Percentiles rank a stretch among this genome's conserved stretches.
Evolutionary conservation across 2,797 vertebrate genomes (phyloP).

Genomic region (Antrozous pallidus): DNA sequence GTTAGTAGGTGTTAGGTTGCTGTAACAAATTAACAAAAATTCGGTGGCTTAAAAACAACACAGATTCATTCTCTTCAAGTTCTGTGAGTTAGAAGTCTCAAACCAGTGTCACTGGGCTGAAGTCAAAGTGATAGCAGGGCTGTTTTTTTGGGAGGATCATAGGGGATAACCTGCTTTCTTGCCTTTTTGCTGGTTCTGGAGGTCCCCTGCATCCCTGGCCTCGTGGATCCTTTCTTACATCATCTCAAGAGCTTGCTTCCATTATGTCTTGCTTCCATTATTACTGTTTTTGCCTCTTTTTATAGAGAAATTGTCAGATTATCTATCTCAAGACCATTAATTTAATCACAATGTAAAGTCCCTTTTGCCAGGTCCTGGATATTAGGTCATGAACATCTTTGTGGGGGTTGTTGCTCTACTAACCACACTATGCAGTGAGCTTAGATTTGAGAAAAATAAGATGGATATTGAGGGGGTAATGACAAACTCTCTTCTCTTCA

Average conservation of each 20-base stretch:
- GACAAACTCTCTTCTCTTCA: background rate
- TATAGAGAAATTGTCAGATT: background rate
- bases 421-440: background rate
- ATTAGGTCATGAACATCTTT: background rate
- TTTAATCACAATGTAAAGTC: background rate
- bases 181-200: background rate
- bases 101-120: background rate
- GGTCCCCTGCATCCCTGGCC: background rate
- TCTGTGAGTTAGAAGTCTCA: background rate
- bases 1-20: background rate
- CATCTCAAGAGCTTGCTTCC: background rate
- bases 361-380: background rate
- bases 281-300: background rate
- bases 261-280: background rate
- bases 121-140: accelerated
- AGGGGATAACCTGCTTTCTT: background rate
- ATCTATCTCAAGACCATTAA: background rate
- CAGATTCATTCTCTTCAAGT: background rate
- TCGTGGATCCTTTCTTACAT: background rate
- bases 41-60: background rate
- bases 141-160: background rate
- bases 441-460: background rate
- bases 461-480: background rate
- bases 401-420: background rate
- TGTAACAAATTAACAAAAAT: background rate